Percentiles rank a stretch among this genome's conserved stretches.
phyloP scores from a whole-genome alignment of 1,140 invertebrate species.

The Caerostris darwini region DNA sequence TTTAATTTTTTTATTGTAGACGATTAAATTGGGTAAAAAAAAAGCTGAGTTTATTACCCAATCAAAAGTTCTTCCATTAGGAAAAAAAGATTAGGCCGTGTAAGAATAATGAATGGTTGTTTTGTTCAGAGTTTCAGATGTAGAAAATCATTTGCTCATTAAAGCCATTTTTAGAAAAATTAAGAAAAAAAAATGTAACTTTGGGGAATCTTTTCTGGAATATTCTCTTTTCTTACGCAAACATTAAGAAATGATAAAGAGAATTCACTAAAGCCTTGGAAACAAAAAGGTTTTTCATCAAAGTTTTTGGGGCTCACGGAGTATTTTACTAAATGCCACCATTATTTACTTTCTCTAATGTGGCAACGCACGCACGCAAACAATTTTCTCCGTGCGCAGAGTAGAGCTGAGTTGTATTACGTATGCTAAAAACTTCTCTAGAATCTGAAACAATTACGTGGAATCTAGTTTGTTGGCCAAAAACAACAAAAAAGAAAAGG shows the following conservation, averaged over 20 bases:
- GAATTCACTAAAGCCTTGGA: slow-evolving; percentile 3
- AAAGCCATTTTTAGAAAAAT: slow-evolving; percentile 31
- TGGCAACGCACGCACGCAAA: slow-evolving; percentile 75
- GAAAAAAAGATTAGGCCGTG: neutral
- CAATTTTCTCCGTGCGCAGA: slow-evolving; percentile 58
- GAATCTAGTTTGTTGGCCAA: slow-evolving; percentile 10
- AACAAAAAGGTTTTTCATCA: slow-evolving; percentile 68
- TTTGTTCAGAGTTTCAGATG: neutral
- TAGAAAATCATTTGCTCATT: neutral
- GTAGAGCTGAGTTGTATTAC: slow-evolving; percentile 30
- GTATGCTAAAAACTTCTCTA: slow-evolving; percentile 65
- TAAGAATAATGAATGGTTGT: neutral
- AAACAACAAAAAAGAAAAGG: neutral
- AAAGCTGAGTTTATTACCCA: too few relatives aligned
- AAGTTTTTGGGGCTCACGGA: slow-evolving; percentile 35
- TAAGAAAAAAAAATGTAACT: neutral
- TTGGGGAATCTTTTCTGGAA: neutral
- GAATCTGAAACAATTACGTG: slow-evolving; percentile 70
- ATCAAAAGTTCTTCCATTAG: neutral
- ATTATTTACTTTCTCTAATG: slow-evolving; percentile 75
- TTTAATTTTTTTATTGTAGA: too few relatives aligned
- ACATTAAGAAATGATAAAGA: slow-evolving; percentile 47
- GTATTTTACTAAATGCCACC: slow-evolving; percentile 72
- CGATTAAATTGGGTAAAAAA: too few relatives aligned
- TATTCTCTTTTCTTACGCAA: neutral